Conservation (phyloP, 1,140 invertebrate species). For the Laupala kohalensis region DNA sequence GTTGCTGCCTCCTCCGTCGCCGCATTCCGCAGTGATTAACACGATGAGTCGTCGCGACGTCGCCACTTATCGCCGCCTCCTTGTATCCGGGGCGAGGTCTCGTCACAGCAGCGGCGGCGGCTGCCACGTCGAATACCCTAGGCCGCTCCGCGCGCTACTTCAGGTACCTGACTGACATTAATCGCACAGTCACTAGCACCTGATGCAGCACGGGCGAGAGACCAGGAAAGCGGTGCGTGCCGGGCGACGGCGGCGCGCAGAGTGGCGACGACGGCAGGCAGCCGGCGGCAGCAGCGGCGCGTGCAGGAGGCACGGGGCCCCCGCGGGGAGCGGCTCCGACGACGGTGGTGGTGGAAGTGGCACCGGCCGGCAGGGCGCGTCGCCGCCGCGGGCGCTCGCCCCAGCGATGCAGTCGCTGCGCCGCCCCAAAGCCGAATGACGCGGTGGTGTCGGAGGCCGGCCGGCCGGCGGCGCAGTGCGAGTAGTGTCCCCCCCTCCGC, state of each 20-base stretch:
- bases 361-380: background rate
- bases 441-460: too few species aligned
- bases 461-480: background rate
- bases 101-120: background rate
- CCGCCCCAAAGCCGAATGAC: background rate
- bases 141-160: constrained; percentile 83
- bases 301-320: background rate
- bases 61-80: background rate
- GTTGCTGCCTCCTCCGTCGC: too few species aligned
- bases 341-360: background rate
- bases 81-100: background rate
- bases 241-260: background rate
- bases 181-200: constrained; percentile 51
- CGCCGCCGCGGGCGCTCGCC: too few species aligned
- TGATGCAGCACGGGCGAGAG: constrained; percentile 51
- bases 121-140: constrained; percentile 15
- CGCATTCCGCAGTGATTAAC: background rate
- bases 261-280: background rate
- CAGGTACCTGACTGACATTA: constrained; percentile 82
- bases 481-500: too few species aligned
- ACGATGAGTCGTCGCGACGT: background rate
- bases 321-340: too few species aligned
- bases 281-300: too few species aligned
- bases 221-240: constrained; percentile 21
- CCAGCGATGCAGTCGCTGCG: background rate